Base-by-base conservation (phyloP, 1,140 invertebrate species). In the Latrodectus geometricus region DNA sequence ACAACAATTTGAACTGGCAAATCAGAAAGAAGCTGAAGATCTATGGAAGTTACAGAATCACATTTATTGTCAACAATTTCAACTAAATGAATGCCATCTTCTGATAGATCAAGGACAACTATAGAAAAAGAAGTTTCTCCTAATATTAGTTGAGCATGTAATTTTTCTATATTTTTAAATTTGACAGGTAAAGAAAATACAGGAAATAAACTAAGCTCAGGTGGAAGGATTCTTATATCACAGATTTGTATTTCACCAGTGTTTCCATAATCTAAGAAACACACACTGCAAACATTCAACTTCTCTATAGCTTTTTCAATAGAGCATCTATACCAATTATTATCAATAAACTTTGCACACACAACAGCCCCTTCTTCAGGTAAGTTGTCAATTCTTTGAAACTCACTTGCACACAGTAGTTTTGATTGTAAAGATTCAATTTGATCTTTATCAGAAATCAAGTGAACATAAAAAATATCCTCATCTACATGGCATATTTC, bases 191-290 rank as follows among this genome's bases (percentile, higher is more conserved):
- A 3, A 35, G 65, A 21, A 50, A 72, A 48, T 12, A 81, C 48
- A 8, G 79, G 79, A 72, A 72, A 70, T 17, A 68, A 48, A 35
- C 49, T 69, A 35, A 81, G 50, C 4, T 8, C 12, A 56, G 11
- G 0, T 7, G 79, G 79, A 17, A 81, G 50, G 14, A 81, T 23
- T 54, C 23, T 70, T 48, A 81, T 56, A 54, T 72, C 49, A 9
- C 21, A 49, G 49, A 81, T 23, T 54, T 49, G 9, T 52, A 81
- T 56, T 23, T 35, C 21, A 23, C 70, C 79, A 23, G 4, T 23
- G 49, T 81, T 81, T 0, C 79, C 79, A 72, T 56, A 81, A 72
- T 81, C 79, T 17, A 81, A 70, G 54, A 81, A 81, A 56, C 52
- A 72, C 14, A 81, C 54, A 54, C 54, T 48, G 54, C 79, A 81